Evolutionary conservation across 1,140 invertebrate species (phyloP), one percentile per base, ranked within the genome.

Genomic region (Colletes gigas): DNA sequence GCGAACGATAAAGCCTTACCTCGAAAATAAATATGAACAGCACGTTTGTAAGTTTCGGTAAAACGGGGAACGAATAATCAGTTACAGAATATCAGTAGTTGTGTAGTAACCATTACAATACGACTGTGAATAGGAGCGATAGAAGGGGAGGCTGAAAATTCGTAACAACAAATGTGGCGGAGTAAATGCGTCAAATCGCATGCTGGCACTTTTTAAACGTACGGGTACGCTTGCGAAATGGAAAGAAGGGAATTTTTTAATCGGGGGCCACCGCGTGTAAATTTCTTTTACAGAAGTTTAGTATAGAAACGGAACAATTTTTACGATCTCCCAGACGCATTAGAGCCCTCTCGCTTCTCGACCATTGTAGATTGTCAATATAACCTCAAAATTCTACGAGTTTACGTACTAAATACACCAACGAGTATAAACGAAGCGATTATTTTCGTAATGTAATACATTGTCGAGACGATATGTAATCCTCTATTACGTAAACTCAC

Each of bases 341-440:
- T 63, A 79, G 65, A 78, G 74, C 54, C 71, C 59, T 81, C 80
- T 59, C 44, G 55, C 57, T 39, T 67, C 57, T 71, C 80, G 69
- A 71, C 67, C 75, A 75, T 79, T 68, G 60, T 71, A 50, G 68
- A 82, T 44, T 83, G 88, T 86, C 87, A 87, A 90, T 81, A 87
- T 89, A 90, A 90, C 87, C 88, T 82, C 15, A 74, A 83, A 82
- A 78, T 59, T 59, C 30, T 2, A 8, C 7, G 6, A 60, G 71
- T 60, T 59, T 71, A 54, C 10, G 21, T 44, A 10, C 19, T 2
- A 15, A 73, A 62, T 59, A n/a, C 44, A 67, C 4, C 9, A 14
- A 19, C 44, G 15, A 71, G 55, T 57, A 21, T 21, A 47, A 66
- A 55, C 52, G 39, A 39, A 47, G n/a, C 2, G 21, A 44, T 63